A percentile compares a stretch with the other conserved stretches of the same genome.
These are phyloP conservation scores for Drosophila picticornis DNA, from an alignment of 2,888 invertebrate genomes.

Conservation along the genomic window DNA sequence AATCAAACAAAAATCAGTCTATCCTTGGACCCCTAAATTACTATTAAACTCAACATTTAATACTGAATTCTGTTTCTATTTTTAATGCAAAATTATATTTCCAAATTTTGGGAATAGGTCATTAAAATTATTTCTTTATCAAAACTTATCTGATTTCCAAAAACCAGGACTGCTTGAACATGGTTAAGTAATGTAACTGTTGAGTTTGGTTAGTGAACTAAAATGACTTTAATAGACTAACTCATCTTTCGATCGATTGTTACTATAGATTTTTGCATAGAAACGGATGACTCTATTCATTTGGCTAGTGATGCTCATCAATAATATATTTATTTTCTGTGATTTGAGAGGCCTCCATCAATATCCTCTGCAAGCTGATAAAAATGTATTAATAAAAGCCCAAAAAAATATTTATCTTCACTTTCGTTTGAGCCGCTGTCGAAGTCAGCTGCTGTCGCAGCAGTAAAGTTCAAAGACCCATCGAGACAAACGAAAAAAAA, in stretches of 20 bases:
- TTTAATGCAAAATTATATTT: too few relatives aligned
- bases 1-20: too few relatives aligned
- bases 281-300: background rate
- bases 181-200: too few relatives aligned
- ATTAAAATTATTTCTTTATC: background rate
- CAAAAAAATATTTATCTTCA: constrained; percentile 17
- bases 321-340: background rate
- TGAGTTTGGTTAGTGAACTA: background rate
- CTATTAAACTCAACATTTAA: background rate
- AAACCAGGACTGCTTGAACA: background rate
- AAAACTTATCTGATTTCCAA: background rate
- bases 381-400: background rate
- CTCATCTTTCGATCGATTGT: background rate
- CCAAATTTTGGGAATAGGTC: too few relatives aligned
- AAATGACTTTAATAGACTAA: background rate
- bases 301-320: background rate
- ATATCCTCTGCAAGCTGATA: background rate
- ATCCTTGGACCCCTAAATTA: too few relatives aligned
- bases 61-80: background rate
- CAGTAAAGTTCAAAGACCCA: constrained; percentile 59
- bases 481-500: background rate
- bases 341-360: background rate
- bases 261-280: background rate
- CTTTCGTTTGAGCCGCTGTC: constrained; percentile 41
- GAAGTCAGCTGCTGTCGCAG: constrained; percentile 46